Percentiles rank a stretch among this genome's conserved stretches.
These are phyloP conservation scores for Ranitomeya variabilis DNA, from an alignment of 2,113 vertebrate species.

Conservation along the genomic window DNA sequence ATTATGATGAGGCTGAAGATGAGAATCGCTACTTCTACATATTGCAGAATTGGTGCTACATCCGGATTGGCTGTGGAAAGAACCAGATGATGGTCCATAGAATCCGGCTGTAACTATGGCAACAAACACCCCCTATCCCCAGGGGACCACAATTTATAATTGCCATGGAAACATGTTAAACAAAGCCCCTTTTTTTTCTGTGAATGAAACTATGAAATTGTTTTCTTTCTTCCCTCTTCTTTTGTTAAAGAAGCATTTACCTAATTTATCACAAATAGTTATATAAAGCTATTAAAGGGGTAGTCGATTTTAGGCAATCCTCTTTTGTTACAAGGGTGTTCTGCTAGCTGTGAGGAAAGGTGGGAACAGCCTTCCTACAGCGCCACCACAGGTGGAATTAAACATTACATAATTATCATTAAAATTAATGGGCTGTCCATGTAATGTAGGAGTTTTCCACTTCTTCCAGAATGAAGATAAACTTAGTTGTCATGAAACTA, in stretches of 20 bases:
- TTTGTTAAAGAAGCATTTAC: not conserved
- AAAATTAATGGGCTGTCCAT: not conserved
- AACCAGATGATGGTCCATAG: constrained; percentile 93
- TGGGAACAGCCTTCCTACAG: not conserved
- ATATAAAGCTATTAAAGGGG: not conserved
- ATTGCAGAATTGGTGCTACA: constrained; percentile 86
- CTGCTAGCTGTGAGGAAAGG: not conserved
- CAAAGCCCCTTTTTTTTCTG: constrained; percentile 36
- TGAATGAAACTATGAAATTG: constrained; percentile 43
- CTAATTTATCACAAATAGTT: not conserved
- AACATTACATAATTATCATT: not conserved
- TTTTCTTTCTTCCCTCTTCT: not conserved
- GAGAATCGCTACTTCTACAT: constrained; percentile 89
- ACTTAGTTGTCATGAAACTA: not conserved
- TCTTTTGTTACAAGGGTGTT: not conserved
- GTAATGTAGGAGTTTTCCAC: not conserved
- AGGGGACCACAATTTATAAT: constrained; percentile 86
- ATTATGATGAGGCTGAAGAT: constrained; percentile 83
- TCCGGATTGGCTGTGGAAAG: constrained; percentile 90
- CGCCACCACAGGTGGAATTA: not conserved
- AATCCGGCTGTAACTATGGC: constrained; percentile 94
- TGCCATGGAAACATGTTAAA: constrained; percentile 75
- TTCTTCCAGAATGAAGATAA: not conserved
- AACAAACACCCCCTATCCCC: constrained; percentile 83
- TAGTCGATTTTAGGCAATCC: not conserved